Conservation (phyloP, 2,113 vertebrate genomes). For the Melanotaenia duboulayi region DNA sequence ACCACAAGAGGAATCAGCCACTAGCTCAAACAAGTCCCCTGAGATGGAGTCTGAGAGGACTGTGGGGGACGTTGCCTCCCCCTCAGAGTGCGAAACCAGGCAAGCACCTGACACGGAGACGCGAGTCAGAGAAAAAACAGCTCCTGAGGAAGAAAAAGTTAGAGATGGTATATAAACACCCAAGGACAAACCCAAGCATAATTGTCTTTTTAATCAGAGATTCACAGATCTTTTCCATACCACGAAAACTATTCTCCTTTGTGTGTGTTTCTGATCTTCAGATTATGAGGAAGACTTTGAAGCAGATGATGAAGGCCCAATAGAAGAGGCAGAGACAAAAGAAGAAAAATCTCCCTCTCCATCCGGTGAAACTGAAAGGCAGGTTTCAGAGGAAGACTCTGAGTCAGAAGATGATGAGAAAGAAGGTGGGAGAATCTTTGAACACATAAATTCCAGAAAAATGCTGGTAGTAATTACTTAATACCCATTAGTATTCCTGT, state of each 20-base stretch:
- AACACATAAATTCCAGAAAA: background rate
- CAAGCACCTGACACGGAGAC: conserved; percentile 38
- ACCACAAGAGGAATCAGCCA: conserved; percentile 27
- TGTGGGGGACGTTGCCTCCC: background rate
- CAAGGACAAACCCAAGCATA: background rate
- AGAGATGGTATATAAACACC: conserved; percentile 76
- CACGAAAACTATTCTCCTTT: background rate
- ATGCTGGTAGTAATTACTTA: background rate
- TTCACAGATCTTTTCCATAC: background rate
- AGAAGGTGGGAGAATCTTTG: conserved; percentile 75
- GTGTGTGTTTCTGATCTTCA: conserved; percentile 69
- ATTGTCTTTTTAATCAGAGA: background rate
- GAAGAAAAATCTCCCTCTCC: conserved; percentile 74
- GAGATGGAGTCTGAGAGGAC: conserved; percentile 41
- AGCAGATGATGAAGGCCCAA: conserved; percentile 85
- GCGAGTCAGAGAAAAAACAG: conserved; percentile 25
- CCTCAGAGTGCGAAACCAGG: conserved; percentile 30
- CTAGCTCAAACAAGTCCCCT: conserved; percentile 33
- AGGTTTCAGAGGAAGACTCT: conserved; percentile 52
- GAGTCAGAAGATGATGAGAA: conserved; percentile 79
- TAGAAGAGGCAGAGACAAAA: conserved; percentile 74
- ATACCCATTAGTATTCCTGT: background rate
- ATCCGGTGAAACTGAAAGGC: conserved; percentile 60
- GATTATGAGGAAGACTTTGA: conserved; percentile 97
- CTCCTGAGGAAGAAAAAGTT: conserved; percentile 55